Percentiles rank a stretch among this genome's conserved stretches.
Evolutionary conservation across 2,888 invertebrate species (phyloP).

Genomic region (Acrobasis consociella): DNA sequence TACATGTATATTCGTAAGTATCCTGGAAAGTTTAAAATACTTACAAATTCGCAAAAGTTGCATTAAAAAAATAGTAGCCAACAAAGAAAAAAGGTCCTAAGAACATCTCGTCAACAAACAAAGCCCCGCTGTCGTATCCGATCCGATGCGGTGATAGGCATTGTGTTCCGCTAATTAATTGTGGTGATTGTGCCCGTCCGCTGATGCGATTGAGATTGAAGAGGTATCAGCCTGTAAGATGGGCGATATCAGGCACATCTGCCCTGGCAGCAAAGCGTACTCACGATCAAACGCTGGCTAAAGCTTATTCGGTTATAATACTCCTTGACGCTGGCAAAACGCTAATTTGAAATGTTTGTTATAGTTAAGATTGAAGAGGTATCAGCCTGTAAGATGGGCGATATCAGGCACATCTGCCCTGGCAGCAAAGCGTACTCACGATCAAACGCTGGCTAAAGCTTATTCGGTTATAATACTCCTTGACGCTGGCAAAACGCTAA

Average conservation of each 20-base stretch:
- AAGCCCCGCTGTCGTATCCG: neutral
- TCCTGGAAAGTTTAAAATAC: too few species aligned
- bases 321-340: too few species aligned
- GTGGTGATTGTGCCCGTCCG: slow-evolving; percentile 31
- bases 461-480: too few species aligned
- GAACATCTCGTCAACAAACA: neutral
- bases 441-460: too few species aligned
- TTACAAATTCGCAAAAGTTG: too few species aligned
- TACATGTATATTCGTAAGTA: too few species aligned
- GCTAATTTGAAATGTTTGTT: too few species aligned
- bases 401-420: slow-evolving; percentile 28
- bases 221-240: slow-evolving; percentile 60
- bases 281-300: too few species aligned
- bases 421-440: neutral
- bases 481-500: too few species aligned
- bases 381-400: slow-evolving; percentile 56
- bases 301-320: too few species aligned
- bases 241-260: slow-evolving; percentile 37
- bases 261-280: neutral
- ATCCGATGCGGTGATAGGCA: slow-evolving; percentile 17
- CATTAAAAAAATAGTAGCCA: too few species aligned
- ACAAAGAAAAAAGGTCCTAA: too few species aligned
- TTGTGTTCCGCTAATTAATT: slow-evolving; percentile 37
- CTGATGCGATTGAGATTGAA: slow-evolving; percentile 42
- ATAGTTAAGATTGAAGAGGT: slow-evolving; percentile 51